Conservation (phyloP, 2,797 vertebrate species). For the Sciurus carolinensis region DNA sequence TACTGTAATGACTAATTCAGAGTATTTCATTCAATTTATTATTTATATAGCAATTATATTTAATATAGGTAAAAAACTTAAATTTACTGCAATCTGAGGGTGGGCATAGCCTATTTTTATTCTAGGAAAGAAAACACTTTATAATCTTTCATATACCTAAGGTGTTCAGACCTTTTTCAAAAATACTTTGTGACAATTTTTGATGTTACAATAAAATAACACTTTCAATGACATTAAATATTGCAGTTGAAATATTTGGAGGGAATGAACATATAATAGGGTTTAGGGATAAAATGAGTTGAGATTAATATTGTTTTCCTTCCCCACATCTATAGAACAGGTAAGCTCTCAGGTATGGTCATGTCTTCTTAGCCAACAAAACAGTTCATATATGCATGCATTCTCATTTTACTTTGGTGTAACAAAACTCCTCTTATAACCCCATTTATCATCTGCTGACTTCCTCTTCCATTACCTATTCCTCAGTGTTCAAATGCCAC, state of each 20-base stretch:
- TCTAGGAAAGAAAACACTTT: constrained; percentile 52
- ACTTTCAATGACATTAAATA: constrained; percentile 45
- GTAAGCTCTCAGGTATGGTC: background rate
- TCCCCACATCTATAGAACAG: background rate
- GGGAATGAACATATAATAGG: background rate
- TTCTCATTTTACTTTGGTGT: background rate
- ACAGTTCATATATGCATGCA: background rate
- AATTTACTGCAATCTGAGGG: constrained; percentile 60
- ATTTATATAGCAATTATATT: constrained; percentile 67
- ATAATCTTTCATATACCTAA: constrained; percentile 53
- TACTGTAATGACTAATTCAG: constrained; percentile 67
- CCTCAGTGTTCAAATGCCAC: constrained; percentile 36
- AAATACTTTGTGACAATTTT: constrained; percentile 58
- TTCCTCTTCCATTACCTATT: constrained; percentile 14
- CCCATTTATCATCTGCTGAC: constrained; percentile 8
- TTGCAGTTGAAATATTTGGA: constrained; percentile 59
- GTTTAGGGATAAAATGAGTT: constrained; percentile 49
- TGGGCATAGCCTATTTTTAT: constrained; percentile 68
- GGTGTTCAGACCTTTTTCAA: constrained; percentile 30
- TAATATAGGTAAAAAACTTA: constrained; percentile 68
- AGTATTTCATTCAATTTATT: constrained; percentile 51
- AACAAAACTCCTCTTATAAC: background rate
- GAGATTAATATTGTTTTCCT: constrained; percentile 27
- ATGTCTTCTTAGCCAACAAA: constrained; percentile 20
- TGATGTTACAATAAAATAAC: constrained; percentile 56